A percentile compares a stretch with the other conserved stretches of the same genome.
Evolutionary conservation across 2,113 vertebrate species (phyloP).

Genomic region (Poeciliopsis retropinna): DNA sequence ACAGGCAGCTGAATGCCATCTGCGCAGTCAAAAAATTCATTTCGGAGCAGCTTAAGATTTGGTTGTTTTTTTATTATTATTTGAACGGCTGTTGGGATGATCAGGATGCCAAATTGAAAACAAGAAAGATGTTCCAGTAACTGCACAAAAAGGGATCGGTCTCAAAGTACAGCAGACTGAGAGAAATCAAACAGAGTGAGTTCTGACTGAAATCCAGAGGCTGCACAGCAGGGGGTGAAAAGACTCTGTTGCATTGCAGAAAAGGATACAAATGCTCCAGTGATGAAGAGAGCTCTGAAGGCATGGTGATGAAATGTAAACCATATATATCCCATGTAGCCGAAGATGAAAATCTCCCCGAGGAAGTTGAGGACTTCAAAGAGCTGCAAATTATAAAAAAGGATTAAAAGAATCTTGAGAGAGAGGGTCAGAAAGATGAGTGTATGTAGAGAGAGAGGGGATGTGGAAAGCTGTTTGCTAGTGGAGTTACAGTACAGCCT

Average conservation of each 20-base stretch:
- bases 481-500: no score
- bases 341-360: slow-evolving; percentile 90
- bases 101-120: slow-evolving; percentile 19
- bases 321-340: slow-evolving; percentile 86
- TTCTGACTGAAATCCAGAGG: slow-evolving; percentile 18
- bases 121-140: slow-evolving; percentile 12
- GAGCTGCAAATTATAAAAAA: slow-evolving; percentile 80
- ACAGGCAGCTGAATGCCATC: slow-evolving; percentile 15
- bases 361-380: slow-evolving; percentile 91
- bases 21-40: slow-evolving; percentile 33
- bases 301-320: slow-evolving; percentile 86
- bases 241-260: slow-evolving; percentile 16
- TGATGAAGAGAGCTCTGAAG: slow-evolving; percentile 86
- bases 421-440: slow-evolving; percentile 53
- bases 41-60: slow-evolving; percentile 18
- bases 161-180: slow-evolving; percentile 1
- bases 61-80: neutral
- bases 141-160: slow-evolving; percentile 19
- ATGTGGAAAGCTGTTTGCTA: neutral
- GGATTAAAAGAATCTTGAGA: slow-evolving; percentile 59
- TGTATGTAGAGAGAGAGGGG: slow-evolving; percentile 5
- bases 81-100: slow-evolving; percentile 28
- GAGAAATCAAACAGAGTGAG: neutral
- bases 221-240: slow-evolving; percentile 23
- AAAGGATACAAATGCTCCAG: slow-evolving; percentile 90